These are phyloP conservation scores for Varanus komodoensis DNA, from an alignment of 2,113 vertebrate species.

Conservation along the genomic window DNA sequence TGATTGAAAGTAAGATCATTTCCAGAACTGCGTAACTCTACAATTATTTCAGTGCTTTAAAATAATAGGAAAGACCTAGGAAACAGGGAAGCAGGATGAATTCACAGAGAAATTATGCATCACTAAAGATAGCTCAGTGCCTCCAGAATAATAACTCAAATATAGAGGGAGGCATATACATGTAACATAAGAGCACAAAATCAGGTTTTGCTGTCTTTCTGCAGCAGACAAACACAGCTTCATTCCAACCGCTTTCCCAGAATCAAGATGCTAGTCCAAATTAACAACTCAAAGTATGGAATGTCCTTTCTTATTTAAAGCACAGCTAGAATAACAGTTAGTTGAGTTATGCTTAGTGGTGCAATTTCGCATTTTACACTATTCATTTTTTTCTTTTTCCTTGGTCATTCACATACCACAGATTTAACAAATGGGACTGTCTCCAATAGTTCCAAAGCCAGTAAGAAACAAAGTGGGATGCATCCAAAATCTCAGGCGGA, in stretches of 20 bases:
- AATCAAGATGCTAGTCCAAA: not conserved
- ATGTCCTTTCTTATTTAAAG: not conserved
- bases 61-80: not conserved
- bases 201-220: not conserved
- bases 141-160: not conserved
- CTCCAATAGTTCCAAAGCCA: not conserved
- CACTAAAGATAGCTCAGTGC: not conserved
- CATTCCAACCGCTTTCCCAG: not conserved
- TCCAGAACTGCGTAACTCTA: not conserved
- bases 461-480: not conserved
- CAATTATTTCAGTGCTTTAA: slow-evolving; percentile 3
- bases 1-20: not conserved
- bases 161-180: not conserved
- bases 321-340: not conserved
- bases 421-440: not conserved
- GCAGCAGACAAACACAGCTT: not conserved
- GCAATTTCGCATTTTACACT: not conserved
- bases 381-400: not conserved
- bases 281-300: not conserved
- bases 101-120: not conserved
- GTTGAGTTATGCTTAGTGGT: not conserved
- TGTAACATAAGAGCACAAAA: not conserved
- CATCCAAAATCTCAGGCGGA: not conserved
- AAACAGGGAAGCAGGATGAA: not conserved
- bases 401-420: not conserved